Base-by-base conservation (phyloP, 1,140 invertebrate genomes). In the Halictus rubicundus region DNA sequence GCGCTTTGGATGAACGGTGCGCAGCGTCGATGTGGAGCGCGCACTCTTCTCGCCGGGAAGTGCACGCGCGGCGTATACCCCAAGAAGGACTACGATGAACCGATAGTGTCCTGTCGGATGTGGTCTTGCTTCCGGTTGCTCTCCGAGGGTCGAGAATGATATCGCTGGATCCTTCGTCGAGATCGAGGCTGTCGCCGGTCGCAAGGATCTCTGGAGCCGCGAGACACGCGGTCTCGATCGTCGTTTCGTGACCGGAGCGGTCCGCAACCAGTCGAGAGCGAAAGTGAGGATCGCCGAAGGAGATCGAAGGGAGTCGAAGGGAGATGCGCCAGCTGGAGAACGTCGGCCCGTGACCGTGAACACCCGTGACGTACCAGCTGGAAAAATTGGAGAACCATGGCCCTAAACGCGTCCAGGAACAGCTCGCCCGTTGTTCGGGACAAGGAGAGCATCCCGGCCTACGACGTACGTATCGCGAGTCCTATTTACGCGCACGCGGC, bases 371-470 rank as follows among this genome's bases (percentile, higher is more conserved):
- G 14, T 46, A 46, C 10, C 14, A 12, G 1, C 42, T 14, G 42
- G 10, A 54, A 54, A 21, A 73, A 76, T 12, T 39, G 49, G 60
- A 19, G 57, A 23, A 89, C 89, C 78, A 91, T 92, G 88, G 90
- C 94, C 91, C 89, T 94, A 84, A 94, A 93, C 80, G 91, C 92
- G 32, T 90, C 93, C 81, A 94, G 92, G 89, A 94, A 94, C 88
- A 94, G 92, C 83, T 93, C 92, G 83, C 93, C 94, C 65, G 87
- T 94, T 80, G 92, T 94, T 80, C 94, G 92, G 88, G 94, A 95
- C 90, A 95, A 94, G 87, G 93, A 95, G 70, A 94, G 93, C 82
- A 92, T 93, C 75, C 94, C 94, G 72, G 94, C 94, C 66, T 95
- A 95, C 81, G 93, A 95, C 90, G 94, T 95, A 92, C 91, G 94